Conservation (phyloP, 2,888 invertebrate genomes). For the Eumerus sabulonum region DNA sequence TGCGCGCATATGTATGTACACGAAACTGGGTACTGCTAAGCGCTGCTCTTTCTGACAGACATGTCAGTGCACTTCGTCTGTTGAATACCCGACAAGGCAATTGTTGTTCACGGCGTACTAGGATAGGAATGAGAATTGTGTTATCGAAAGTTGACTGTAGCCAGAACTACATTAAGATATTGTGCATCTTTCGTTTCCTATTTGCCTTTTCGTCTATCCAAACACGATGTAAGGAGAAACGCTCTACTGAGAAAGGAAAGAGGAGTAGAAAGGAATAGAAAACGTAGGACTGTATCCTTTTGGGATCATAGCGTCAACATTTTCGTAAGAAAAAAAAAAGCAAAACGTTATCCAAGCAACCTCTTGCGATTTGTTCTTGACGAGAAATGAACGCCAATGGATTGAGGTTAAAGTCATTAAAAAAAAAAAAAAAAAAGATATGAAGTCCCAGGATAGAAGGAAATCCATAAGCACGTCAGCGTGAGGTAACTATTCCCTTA, state of each 20-base stretch:
- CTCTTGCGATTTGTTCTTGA: not conserved
- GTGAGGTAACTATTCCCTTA: not conserved
- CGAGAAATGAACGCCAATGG: not conserved
- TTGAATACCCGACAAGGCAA: constrained; percentile 49
- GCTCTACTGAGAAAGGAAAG: not conserved
- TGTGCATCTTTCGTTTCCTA: constrained; percentile 20
- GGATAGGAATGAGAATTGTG: no score
- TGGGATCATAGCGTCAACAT: not conserved
- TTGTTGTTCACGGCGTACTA: constrained; percentile 15
- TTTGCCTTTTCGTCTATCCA: constrained; percentile 21
- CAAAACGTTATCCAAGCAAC: not conserved
- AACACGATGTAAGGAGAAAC: constrained; percentile 1
- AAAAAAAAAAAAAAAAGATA: constrained; percentile 10
- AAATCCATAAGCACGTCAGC: constrained; percentile 39
- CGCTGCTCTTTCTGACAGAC: constrained; percentile 36
- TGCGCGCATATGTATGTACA: not conserved
- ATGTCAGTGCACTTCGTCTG: constrained; percentile 53
- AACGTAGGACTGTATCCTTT: not conserved
- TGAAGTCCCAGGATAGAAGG: constrained; percentile 40
- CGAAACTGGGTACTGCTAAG: not conserved
- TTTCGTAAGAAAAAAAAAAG: not conserved
- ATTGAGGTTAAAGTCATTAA: not conserved
- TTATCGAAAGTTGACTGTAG: constrained; percentile 19
- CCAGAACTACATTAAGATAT: constrained; percentile 15
- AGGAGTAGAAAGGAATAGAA: constrained; percentile 23